These are phyloP conservation scores for Ochotona curzoniae DNA, from an alignment of 2,113 vertebrate genomes.

Conservation along the genomic window DNA sequence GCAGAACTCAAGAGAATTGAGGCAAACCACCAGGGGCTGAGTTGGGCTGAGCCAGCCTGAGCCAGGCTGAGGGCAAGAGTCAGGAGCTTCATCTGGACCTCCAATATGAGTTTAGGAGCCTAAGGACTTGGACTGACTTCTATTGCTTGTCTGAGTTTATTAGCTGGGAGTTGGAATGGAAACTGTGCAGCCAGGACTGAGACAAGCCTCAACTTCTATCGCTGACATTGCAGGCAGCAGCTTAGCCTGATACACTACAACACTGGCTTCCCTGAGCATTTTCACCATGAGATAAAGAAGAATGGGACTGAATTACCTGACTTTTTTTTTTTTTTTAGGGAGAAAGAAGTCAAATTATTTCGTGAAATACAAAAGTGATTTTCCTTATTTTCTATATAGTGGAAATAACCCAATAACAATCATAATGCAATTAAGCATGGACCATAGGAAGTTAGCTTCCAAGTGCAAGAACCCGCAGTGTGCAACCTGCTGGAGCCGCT, in stretches of 20 bases:
- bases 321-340: neutral
- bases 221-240: too few species aligned
- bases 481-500: neutral
- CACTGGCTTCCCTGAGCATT: neutral
- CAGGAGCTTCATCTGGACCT: too few species aligned
- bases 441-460: neutral
- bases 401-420: slow-evolving; percentile 21
- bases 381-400: neutral
- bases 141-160: too few species aligned
- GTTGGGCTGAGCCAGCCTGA: too few species aligned
- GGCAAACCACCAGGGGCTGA: neutral
- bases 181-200: too few species aligned
- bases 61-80: too few species aligned
- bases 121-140: too few species aligned
- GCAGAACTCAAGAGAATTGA: slow-evolving; percentile 14
- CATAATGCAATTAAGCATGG: neutral
- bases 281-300: neutral
- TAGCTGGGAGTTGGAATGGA: too few species aligned
- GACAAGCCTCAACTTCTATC: too few species aligned
- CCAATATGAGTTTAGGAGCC: too few species aligned
- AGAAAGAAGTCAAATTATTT: neutral
- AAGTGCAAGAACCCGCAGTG: neutral
- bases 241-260: too few species aligned
- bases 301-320: neutral
- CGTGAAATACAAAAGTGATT: neutral